These are phyloP conservation scores for Phrynocephalus versicolor DNA, from an alignment of 2,113 vertebrate genomes.

Conservation along the genomic window DNA sequence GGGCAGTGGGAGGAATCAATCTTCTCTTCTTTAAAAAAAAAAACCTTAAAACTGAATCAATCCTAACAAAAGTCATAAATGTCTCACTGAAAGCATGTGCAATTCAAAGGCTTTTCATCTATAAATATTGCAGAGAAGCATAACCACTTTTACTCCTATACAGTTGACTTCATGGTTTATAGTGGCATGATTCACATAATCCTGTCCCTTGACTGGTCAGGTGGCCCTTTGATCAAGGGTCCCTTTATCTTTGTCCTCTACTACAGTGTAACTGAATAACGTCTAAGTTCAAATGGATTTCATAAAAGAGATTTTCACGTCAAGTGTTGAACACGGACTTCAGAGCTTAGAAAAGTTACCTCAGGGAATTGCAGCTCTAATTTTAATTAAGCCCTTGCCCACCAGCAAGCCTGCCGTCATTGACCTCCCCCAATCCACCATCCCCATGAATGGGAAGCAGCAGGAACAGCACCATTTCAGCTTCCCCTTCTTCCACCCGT, in stretches of 20 bases:
- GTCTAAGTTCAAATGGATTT: neutral
- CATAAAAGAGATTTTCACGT: neutral
- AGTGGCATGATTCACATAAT: neutral
- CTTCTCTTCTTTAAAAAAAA: constrained; percentile 52
- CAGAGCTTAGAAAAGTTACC: neutral
- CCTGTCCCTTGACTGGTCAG: neutral
- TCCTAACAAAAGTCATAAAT: neutral
- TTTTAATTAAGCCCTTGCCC: too few species aligned
- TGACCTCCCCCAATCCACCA: neutral
- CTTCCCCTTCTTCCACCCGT: neutral
- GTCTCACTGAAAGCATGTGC: neutral
- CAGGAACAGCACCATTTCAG: neutral
- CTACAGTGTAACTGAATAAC: neutral
- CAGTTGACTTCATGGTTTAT: neutral
- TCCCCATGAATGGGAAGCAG: neutral
- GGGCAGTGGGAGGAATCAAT: neutral
- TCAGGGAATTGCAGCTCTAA: neutral
- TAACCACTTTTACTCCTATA: constrained; percentile 13
- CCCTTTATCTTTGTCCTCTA: neutral
- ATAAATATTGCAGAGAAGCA: neutral
- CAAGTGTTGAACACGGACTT: neutral
- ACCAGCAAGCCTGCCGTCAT: too few species aligned
- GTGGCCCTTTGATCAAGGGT: neutral
- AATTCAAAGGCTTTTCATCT: neutral
- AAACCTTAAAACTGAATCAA: constrained; percentile 46